These are phyloP conservation scores for Drosophila bifasciata DNA, from an alignment of 1,140 invertebrate genomes.

Conservation along the genomic window DNA sequence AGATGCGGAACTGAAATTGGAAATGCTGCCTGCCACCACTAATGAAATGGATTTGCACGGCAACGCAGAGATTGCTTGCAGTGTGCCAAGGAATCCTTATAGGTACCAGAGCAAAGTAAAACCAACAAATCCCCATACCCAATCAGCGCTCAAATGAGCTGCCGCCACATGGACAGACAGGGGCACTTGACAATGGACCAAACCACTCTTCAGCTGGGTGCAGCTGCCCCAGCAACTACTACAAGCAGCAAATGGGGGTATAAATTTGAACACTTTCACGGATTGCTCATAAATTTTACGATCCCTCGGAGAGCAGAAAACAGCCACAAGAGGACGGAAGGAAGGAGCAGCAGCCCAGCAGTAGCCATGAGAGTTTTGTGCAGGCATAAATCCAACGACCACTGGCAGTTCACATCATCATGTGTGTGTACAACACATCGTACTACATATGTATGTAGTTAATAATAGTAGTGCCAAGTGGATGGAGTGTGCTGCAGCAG, in stretches of 20 bases:
- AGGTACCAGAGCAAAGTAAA: no score
- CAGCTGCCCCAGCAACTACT: conserved; percentile 1
- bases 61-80: conserved; percentile 3
- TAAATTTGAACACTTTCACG: conserved; percentile 56
- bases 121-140: no score
- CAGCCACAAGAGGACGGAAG: background rate
- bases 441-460: no score
- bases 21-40: background rate
- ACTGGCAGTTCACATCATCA: conserved; percentile 31
- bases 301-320: conserved; percentile 25
- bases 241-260: conserved; percentile 32
- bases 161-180: no score
- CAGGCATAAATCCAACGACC: conserved; percentile 28
- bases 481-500: background rate
- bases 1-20: background rate
- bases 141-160: no score
- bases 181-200: background rate
- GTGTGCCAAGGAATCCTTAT: background rate
- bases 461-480: conserved; percentile 3
- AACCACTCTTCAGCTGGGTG: background rate
- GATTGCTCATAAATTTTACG: conserved; percentile 66
- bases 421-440: no score
- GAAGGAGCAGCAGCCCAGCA: background rate
- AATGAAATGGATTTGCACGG: conserved; percentile 37
- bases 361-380: background rate